Conservation (phyloP, 1,140 invertebrate species). For the Maniola jurtina region DNA sequence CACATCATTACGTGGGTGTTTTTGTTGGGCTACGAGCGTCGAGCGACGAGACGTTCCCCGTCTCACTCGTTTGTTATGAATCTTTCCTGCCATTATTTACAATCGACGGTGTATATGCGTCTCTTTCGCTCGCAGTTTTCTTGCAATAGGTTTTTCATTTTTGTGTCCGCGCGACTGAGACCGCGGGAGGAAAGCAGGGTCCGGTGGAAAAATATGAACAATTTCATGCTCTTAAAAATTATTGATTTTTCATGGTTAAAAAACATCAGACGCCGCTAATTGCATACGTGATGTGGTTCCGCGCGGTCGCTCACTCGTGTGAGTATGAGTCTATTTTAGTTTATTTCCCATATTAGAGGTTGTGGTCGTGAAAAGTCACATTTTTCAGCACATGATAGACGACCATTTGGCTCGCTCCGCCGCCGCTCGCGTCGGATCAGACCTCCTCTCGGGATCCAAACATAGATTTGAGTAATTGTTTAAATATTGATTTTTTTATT, state of each 20-base stretch:
- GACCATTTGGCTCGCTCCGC: conserved; percentile 46
- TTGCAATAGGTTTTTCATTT: conserved; percentile 70
- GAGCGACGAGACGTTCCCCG: conserved; percentile 33
- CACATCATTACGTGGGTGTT: conserved; percentile 55
- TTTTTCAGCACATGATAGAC: conserved; percentile 62
- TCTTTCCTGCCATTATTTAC: conserved; percentile 67
- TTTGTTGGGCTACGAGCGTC: conserved; percentile 49
- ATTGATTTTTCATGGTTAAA: conserved; percentile 74
- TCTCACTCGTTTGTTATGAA: conserved; percentile 71
- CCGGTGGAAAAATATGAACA: conserved; percentile 74
- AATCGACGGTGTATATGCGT: conserved; percentile 61
- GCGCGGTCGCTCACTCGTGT: conserved; percentile 38
- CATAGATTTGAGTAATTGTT: conserved; percentile 53
- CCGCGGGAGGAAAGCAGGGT: conserved; percentile 51
- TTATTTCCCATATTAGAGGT: conserved; percentile 51
- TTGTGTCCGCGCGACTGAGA: conserved; percentile 60
- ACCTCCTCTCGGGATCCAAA: conserved; percentile 34
- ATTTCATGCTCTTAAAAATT: conserved; percentile 72
- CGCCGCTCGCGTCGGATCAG: conserved; percentile 24
- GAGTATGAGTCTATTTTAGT: conserved; percentile 58
- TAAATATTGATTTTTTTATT: conserved; percentile 73
- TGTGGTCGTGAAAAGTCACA: conserved; percentile 61
- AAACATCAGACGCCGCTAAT: conserved; percentile 54
- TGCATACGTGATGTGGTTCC: conserved; percentile 58
- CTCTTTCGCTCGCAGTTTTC: conserved; percentile 64